Evolutionary conservation across 2,113 vertebrate species (phyloP).

Genomic region (Balaenoptera acutorostrata): DNA sequence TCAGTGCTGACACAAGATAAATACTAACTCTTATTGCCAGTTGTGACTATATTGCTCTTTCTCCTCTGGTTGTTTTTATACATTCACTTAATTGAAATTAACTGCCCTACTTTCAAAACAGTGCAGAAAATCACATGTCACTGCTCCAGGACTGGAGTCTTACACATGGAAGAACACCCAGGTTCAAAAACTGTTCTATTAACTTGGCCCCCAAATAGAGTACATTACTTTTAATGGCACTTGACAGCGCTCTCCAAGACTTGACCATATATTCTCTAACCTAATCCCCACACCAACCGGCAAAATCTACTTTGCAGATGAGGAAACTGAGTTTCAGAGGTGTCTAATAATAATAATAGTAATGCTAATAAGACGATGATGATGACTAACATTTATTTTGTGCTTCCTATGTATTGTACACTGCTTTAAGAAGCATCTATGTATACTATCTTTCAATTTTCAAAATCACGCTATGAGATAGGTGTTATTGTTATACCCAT

Average conservation of each 20-base stretch:
- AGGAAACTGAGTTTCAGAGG: not conserved
- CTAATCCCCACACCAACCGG: not conserved
- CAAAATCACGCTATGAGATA: not conserved
- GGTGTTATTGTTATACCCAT: not conserved
- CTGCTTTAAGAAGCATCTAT: not conserved
- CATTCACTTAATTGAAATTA: not conserved
- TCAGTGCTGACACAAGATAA: not conserved
- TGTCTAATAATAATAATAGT: not conserved
- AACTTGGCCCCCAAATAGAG: not conserved
- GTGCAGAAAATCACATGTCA: not conserved
- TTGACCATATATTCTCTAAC: not conserved
- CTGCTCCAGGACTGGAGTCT: not conserved
- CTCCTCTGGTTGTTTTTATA: not conserved
- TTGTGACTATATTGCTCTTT: not conserved
- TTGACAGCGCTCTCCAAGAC: not conserved
- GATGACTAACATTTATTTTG: not conserved
- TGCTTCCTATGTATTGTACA: not conserved
- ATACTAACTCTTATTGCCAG: not conserved
- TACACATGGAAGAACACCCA: not conserved
- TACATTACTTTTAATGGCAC: not conserved
- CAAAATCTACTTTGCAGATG: not conserved
- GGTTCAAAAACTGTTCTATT: not conserved
- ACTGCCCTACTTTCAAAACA: not conserved
- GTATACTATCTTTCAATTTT: not conserved
- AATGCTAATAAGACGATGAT: not conserved